These are phyloP conservation scores for Cossypha polioptera DNA, from an alignment of 2,797 vertebrate species.

Conservation along the genomic window DNA sequence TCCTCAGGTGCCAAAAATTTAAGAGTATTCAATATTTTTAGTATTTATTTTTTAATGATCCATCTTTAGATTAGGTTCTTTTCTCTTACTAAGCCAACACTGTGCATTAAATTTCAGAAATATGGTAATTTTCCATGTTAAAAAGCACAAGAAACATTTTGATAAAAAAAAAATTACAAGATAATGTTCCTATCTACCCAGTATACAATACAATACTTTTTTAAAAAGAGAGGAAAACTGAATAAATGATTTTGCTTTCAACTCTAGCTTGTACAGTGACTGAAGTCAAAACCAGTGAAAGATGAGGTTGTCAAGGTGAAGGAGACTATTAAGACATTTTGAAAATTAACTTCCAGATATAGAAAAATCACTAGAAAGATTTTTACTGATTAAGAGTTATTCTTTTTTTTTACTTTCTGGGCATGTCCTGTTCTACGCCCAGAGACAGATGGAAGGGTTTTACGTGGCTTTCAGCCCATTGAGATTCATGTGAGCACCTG, in stretches of 20 bases:
- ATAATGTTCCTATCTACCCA: neutral
- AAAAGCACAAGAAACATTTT: neutral
- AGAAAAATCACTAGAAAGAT: neutral
- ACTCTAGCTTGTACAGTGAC: neutral
- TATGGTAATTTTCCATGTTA: neutral
- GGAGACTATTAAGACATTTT: neutral
- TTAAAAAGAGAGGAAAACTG: rapidly evolving
- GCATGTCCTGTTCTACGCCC: neutral
- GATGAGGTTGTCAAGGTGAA: neutral
- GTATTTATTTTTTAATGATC: neutral
- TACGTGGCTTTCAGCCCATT: rapidly evolving
- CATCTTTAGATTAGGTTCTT: neutral
- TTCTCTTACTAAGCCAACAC: neutral
- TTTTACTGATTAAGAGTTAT: neutral
- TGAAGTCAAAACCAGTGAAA: neutral
- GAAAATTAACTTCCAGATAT: neutral
- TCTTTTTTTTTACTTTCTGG: neutral
- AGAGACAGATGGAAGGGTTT: neutral
- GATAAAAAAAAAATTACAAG: neutral
- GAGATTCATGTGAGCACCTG: neutral
- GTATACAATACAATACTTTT: rapidly evolving
- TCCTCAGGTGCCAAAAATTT: neutral
- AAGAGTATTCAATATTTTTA: neutral
- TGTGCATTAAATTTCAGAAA: neutral
- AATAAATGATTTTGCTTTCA: neutral